Evolutionary conservation across 2,113 vertebrate species (phyloP), one percentile per base, ranked within the genome.

Genomic region (Myotis lucifugus): DNA sequence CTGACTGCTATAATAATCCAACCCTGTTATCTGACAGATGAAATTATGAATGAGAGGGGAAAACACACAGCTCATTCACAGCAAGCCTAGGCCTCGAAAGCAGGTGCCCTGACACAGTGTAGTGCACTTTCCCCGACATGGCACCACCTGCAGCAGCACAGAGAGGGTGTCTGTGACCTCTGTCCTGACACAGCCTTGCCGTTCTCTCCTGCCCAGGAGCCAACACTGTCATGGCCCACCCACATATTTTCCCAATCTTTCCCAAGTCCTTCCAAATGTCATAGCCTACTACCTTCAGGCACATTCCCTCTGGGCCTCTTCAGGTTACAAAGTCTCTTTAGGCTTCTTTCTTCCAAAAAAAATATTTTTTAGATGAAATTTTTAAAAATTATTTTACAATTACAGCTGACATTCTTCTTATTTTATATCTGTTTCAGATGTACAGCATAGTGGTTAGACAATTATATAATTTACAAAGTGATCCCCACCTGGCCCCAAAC

Each of bases 291-390:
- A 18, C 12, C 19, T 19, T 95, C 11, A 0, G 32, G 70, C 56
- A 72, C 59, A 34, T 64, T 42, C 59, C 76, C n/a, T 69, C 59
- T 59, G 10, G 46, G 25, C 25, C 61, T 27, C 85, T 82, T 29
- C 46, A 50, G 70, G 8, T 73, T 78, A 61, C 21, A 77, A 34
- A 64, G 10, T 85, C 29, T 67, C 70, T 83, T 81, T 32, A 64
- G 29, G 8, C 34, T 88, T 93, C 54, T 84, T 87, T 29, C 61
- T 93, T 88, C 67, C 18, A 50, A 29, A 95, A 88, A 42, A 13
- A 42, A n/a, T n/a, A 21, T 3, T 21, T n/a, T 73, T 77, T n/a
- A 52, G 48, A 32, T 52, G 46, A 61, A 61, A 61, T 61, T 61
- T 61, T 61, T 12, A 27, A 61, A 61, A 77, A n/a, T 77, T 42